Conservation (phyloP, 2,797 vertebrate genomes). For the Premnoplex brunnescens region DNA sequence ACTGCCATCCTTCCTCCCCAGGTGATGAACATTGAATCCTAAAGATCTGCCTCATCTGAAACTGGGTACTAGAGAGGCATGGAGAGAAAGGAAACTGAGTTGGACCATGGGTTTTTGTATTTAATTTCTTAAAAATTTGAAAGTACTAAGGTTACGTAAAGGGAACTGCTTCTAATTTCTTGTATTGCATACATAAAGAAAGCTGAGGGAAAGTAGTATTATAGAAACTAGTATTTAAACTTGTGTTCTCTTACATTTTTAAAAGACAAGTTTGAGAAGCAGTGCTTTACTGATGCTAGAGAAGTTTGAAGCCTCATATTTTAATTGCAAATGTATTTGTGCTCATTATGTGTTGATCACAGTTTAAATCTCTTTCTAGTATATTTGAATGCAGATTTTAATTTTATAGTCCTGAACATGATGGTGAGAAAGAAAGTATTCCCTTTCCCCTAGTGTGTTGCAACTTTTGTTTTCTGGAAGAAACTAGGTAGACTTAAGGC, state of each 20-base stretch:
- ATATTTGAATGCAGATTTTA: not conserved
- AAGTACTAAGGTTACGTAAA: not conserved
- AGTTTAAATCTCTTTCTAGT: not conserved
- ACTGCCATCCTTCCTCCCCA: not conserved
- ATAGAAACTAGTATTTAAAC: not conserved
- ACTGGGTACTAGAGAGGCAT: not conserved
- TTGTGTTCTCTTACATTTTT: not conserved
- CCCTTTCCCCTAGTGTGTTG: not conserved
- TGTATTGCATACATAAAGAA: not conserved
- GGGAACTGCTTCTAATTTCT: not conserved
- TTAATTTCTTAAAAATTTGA: not conserved
- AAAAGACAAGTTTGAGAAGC: not conserved
- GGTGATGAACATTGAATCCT: not conserved
- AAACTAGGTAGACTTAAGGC: not conserved
- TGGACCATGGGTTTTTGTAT: not conserved
- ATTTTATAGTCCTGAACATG: not conserved
- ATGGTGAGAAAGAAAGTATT: not conserved
- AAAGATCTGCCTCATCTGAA: not conserved
- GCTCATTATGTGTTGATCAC: not conserved
- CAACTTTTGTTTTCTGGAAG: not conserved
- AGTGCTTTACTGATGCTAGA: not conserved
- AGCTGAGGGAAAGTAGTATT: not conserved
- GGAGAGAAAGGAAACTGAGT: not conserved
- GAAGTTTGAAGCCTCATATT: not conserved
- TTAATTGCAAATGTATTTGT: not conserved